Conservation (phyloP, 2,888 invertebrate genomes). For the Therioaphis trifolii region DNA sequence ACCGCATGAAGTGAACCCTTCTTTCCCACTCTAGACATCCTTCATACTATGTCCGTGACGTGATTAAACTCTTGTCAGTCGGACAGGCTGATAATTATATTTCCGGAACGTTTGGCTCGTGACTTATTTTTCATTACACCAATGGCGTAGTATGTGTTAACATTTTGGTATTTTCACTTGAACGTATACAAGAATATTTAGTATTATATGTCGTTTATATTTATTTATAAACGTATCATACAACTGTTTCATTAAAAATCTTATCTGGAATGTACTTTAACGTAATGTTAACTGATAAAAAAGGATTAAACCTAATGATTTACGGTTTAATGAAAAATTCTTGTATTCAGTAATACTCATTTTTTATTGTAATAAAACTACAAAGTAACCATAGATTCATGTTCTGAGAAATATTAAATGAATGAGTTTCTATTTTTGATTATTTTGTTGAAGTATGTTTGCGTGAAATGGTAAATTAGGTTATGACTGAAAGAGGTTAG, state of each 20-base stretch:
- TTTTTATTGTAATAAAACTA: too few species aligned
- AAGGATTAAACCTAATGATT: too few species aligned
- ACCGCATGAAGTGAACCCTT: constrained; percentile 53
- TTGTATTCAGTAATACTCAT: too few species aligned
- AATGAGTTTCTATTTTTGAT: too few species aligned
- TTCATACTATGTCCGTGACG: constrained; percentile 51
- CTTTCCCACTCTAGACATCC: constrained; percentile 20
- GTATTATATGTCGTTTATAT: not conserved
- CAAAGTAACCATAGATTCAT: too few species aligned
- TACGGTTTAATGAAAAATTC: too few species aligned
- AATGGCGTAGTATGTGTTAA: constrained; percentile 29
- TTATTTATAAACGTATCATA: not conserved
- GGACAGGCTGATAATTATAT: constrained; percentile 63
- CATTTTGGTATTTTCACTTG: constrained; percentile 27
- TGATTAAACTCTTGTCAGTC: constrained; percentile 62
- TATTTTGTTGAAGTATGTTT: too few species aligned
- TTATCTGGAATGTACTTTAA: too few species aligned
- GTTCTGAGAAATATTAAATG: too few species aligned
- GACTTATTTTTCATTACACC: constrained; percentile 60
- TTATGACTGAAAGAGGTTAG: too few species aligned
- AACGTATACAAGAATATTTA: not conserved
- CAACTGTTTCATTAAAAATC: not conserved
- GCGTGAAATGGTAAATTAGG: too few species aligned
- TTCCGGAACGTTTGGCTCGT: constrained; percentile 61
- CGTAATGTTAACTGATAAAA: too few species aligned